phyloP scores from a whole-genome alignment of 2,888 invertebrate species.

The Norana najaformis region DNA sequence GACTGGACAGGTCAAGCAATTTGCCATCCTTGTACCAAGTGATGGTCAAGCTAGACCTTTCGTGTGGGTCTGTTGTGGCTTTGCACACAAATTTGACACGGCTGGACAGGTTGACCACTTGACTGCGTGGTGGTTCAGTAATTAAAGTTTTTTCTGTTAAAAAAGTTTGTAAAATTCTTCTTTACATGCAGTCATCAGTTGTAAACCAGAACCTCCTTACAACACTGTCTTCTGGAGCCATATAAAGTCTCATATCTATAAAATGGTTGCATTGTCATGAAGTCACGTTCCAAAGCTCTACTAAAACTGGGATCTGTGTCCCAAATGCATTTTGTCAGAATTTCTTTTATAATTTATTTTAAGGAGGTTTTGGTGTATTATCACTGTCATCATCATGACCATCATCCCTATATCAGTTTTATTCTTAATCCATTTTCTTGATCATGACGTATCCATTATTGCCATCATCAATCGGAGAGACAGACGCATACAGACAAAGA shows the following conservation, averaged over 20 bases:
- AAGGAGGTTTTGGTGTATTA: no score
- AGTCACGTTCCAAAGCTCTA: neutral
- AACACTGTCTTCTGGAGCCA: neutral
- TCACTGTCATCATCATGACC: no score
- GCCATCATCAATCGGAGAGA: no score
- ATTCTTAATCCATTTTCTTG: no score
- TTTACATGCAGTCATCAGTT: neutral
- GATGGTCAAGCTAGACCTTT: conserved; percentile 68
- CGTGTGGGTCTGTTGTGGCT: conserved; percentile 52
- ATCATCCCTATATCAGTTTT: no score
- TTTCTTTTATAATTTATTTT: neutral
- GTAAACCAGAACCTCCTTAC: no score
- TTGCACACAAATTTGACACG: conserved; percentile 50
- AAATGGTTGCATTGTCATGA: neutral
- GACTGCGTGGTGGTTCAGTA: conserved; percentile 41
- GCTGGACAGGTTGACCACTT: conserved; percentile 43
- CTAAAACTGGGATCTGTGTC: neutral
- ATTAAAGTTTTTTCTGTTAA: conserved; percentile 51
- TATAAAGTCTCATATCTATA: neutral
- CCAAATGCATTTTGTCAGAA: neutral
- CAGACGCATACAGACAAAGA: neutral
- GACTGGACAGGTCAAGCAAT: conserved; percentile 22
- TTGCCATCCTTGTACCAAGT: conserved; percentile 83
- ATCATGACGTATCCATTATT: no score
- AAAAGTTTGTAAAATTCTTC: neutral